Evolutionary conservation across 2,113 vertebrate species (phyloP).

Genomic region (Stomatorhinus ivindoensis): DNA sequence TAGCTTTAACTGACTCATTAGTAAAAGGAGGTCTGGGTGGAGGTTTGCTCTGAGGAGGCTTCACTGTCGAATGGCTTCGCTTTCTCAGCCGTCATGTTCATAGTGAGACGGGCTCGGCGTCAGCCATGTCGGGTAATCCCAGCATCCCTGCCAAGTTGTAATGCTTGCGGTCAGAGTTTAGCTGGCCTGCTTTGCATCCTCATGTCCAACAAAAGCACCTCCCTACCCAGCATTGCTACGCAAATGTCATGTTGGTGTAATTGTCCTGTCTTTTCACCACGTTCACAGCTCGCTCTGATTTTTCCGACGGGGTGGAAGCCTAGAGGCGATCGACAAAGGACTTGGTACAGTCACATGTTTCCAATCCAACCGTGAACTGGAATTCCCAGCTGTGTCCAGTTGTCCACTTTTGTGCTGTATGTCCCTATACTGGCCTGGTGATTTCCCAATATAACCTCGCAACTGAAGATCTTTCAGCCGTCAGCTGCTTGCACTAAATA

Average conservation of each 20-base stretch:
- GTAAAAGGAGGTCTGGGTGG: neutral
- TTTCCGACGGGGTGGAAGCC: neutral
- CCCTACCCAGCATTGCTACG: neutral
- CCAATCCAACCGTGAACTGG: neutral
- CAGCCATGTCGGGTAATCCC: neutral
- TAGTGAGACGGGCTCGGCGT: neutral
- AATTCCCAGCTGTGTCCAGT: neutral
- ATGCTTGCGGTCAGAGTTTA: neutral
- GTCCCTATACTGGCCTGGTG: neutral
- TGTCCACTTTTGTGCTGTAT: neutral
- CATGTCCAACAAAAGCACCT: neutral
- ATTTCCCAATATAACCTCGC: neutral
- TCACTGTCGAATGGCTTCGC: neutral
- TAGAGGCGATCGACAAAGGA: no score
- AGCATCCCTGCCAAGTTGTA: neutral
- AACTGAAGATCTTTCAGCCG: neutral
- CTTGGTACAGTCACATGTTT: neutral
- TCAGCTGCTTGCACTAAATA: neutral
- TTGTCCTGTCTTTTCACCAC: neutral
- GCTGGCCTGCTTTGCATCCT: neutral
- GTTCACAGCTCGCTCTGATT: neutral
- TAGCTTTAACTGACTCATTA: neutral
- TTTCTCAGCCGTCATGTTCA: neutral
- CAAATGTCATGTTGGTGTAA: neutral
- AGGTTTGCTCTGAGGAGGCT: neutral